Evolutionary conservation across 2,113 vertebrate genomes (phyloP).

Genomic region (Apteryx mantelli): DNA sequence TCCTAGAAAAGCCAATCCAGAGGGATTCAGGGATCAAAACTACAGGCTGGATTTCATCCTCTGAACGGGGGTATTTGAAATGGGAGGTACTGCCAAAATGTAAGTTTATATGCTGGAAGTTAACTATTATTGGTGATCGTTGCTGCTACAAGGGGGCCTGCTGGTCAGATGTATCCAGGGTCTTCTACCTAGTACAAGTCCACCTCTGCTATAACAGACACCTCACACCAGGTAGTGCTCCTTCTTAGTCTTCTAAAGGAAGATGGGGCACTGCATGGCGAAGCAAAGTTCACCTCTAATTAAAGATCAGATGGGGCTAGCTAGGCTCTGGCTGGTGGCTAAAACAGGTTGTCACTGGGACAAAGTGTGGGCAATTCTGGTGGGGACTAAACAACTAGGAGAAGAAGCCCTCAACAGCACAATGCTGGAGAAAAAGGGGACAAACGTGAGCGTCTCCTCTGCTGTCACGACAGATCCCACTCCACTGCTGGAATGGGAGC

Average conservation of each 20-base stretch:
- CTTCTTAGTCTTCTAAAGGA: neutral
- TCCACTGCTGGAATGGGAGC: neutral
- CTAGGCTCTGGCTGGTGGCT: neutral
- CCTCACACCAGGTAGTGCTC: neutral
- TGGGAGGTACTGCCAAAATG: neutral
- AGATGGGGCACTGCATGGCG: rapidly evolving
- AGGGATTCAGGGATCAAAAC: neutral
- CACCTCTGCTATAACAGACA: neutral
- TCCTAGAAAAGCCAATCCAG: neutral
- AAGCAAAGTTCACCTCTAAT: neutral
- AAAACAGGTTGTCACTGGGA: neutral
- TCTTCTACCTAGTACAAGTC: rapidly evolving
- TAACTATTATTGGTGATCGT: neutral
- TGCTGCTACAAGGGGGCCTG: neutral
- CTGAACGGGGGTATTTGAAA: neutral
- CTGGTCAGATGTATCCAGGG: neutral
- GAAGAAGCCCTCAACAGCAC: neutral
- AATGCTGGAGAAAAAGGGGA: neutral
- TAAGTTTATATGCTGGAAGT: neutral
- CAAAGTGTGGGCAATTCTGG: neutral
- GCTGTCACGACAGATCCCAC: rapidly evolving
- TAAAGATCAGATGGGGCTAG: neutral
- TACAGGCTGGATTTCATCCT: neutral
- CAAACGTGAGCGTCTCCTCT: neutral
- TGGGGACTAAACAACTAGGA: neutral